Conservation (phyloP, 2,888 invertebrate genomes). For the Psylliodes chrysocephalus region DNA sequence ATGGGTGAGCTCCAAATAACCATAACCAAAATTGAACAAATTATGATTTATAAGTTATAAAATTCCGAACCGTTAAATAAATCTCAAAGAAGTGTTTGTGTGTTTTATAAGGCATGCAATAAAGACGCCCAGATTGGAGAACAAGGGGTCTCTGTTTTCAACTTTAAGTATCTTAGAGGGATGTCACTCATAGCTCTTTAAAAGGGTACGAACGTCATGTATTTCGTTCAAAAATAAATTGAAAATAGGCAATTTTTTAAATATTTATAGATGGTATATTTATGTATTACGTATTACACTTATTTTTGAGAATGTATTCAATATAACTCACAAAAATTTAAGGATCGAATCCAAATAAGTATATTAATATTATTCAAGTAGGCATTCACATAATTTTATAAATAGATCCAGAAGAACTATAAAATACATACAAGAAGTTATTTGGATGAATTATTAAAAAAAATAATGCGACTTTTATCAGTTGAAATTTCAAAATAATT, state of each 20-base stretch:
- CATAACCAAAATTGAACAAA: slow-evolving; percentile 53
- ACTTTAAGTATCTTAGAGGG: slow-evolving; percentile 40
- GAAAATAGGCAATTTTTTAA: neutral
- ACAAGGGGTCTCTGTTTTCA: slow-evolving; percentile 53
- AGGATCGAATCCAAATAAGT: too few relatives aligned
- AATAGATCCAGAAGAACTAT: too few relatives aligned
- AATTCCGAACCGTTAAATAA: slow-evolving; percentile 51
- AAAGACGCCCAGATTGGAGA: slow-evolving; percentile 55
- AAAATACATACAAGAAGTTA: too few relatives aligned
- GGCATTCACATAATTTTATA: too few relatives aligned
- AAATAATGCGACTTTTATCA: too few relatives aligned
- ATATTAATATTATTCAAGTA: too few relatives aligned
- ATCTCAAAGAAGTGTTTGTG: slow-evolving; percentile 58
- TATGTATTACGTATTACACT: too few relatives aligned
- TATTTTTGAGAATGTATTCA: too few relatives aligned
- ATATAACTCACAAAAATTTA: too few relatives aligned
- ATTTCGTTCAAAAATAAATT: neutral
- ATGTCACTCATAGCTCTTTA: neutral
- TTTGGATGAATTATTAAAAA: too few relatives aligned
- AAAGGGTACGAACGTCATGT: neutral
- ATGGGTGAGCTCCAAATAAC: slow-evolving; percentile 35
- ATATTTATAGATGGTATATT: too few relatives aligned
- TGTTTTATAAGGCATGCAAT: slow-evolving; percentile 60
- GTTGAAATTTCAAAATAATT: too few relatives aligned
- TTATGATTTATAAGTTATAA: slow-evolving; percentile 53